Conservation (phyloP, 2,797 vertebrate genomes). For the Silurus aristotelis region DNA sequence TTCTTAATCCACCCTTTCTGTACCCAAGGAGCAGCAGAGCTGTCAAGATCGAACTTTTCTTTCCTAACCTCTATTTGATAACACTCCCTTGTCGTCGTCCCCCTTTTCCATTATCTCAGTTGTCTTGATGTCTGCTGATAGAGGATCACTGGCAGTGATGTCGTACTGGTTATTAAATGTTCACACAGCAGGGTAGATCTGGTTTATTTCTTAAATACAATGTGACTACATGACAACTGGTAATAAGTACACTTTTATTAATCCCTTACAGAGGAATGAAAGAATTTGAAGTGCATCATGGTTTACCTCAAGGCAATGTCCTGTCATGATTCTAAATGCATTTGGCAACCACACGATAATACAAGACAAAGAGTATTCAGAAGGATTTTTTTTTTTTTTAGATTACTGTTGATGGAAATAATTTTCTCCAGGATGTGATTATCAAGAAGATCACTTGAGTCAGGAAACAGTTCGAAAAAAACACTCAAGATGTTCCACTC, state of each 20-base stretch:
- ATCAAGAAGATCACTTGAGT: too few relatives aligned
- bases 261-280: neutral
- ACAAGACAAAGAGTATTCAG: neutral
- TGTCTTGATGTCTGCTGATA: constrained; percentile 10
- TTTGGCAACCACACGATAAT: neutral
- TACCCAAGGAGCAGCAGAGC: neutral
- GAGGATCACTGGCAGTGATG: constrained; percentile 1
- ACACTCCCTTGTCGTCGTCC: neutral
- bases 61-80: constrained; percentile 17
- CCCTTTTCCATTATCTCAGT: neutral
- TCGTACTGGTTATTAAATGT: neutral
- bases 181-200: neutral
- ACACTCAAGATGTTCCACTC: too few relatives aligned
- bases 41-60: constrained; percentile 18
- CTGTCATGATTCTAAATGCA: neutral
- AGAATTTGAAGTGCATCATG: neutral
- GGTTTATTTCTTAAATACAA: neutral
- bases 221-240: too few relatives aligned
- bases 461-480: too few relatives aligned
- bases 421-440: too few relatives aligned
- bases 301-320: neutral
- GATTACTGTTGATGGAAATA: too few relatives aligned
- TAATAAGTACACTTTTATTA: neutral
- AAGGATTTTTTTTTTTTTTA: neutral
- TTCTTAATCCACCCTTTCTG: neutral